Base-by-base conservation (phyloP, 2,797 vertebrate genomes). In the Pyrocephalus nanus region DNA sequence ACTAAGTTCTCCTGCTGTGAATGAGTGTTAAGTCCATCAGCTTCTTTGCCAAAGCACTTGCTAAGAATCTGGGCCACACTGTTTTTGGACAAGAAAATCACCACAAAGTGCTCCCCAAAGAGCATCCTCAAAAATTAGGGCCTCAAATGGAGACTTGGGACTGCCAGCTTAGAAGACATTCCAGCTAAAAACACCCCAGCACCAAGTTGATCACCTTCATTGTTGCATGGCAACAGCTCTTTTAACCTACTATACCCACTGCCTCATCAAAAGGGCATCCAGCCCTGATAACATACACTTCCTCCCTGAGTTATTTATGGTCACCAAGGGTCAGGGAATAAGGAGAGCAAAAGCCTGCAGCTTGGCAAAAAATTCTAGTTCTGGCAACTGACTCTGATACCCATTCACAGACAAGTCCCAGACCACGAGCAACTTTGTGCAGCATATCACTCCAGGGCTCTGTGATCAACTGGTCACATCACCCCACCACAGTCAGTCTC, bases 381-480 rank as follows among this genome's bases (percentile, higher is more conserved):
- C 80, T 42, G 73, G 60, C 53, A 85, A 57, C 14, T 32, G 47
- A 36, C 19, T 69, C 50, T 6, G 4, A 58, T 4, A 86, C 6
- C 32, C 34, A 86, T 34, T n/a, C 29, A 79, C 14, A 58, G 32
- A 54, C 32, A 71, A 69, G 69, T 61, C 61, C 51, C 30, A 90
- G 72, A 69, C n/a, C 23, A 34, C 3, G 19, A 88, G 89, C 57
- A 91, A 57, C 2, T 54, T 29, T n/a, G 69, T 38, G 40, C 32
- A 89, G 61, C 9, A 1, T 17, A 45, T 16, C 29, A 69, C 58
- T 48, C 38, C 50, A 61, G 12, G 23, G 55, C 47, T 74, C 61
- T 30, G 2, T 1, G 2, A 40, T 0, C 2, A 3, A 60, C 5
- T 11, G 40, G 79, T 27, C 51, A 38, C 4, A 0, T 73, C 90